Evolutionary conservation across 1,140 invertebrate genomes (phyloP), one percentile per base, ranked within the genome.

Genomic region (Maniola jurtina): DNA sequence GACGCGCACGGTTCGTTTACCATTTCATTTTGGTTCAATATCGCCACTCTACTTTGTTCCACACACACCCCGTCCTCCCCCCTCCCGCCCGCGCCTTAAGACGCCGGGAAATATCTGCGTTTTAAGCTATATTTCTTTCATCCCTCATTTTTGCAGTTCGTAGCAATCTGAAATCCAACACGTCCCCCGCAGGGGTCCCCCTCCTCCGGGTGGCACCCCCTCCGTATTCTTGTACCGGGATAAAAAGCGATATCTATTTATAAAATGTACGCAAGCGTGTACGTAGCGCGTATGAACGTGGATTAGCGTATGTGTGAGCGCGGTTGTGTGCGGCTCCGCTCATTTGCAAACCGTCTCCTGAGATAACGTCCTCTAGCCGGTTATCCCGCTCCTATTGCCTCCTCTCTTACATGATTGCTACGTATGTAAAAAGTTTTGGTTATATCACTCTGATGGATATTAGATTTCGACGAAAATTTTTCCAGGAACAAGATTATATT

Each of bases 121-220:
- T 91, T 92, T 92, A 92, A 92, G 91, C 90, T 92, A 92, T 92
- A 92, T 92, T 92, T 92, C 91, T 92, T 92, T 92, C 91, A 92
- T 92, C 91, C 91, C 91, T 92, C 91, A 92, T 92, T 92, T 92
- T 91, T 92, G 89, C 89, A 92, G 90, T 91, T 90, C 88, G 90
- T 90, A 91, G 90, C 90, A 91, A 92, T 92, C 91, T 91, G 88
- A 87, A 91, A 86, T 87, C 87, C 82, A 90, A 90, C 83, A 88
- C 86, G 81, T 89, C 86, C 82, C 84, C 86, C 87, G 81, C 77
- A 77, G 85, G 81, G 83, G 71, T 76, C 79, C 74, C 71, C 72
- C 72, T 78, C 68, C 66, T 63, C 62, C 72, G 77, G 84, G 85
- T 82, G 79, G 83, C 80, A 69, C 86, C 80, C 83, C 86, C 81